Conservation (phyloP, 2,113 vertebrate species). For the Colius striatus region DNA sequence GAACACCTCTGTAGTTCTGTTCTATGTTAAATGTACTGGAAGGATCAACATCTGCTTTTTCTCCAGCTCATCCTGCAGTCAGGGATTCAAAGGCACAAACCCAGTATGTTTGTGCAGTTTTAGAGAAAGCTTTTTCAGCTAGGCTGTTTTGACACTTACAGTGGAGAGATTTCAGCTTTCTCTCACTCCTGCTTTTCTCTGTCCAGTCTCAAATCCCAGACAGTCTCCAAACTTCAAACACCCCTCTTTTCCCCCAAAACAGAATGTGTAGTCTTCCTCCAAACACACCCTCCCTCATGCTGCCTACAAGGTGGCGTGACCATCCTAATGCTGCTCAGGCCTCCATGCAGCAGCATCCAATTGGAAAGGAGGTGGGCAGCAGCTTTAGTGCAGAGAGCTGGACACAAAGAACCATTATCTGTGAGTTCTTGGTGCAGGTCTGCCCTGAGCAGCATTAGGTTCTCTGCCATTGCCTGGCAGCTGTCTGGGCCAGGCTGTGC, state of each 20-base stretch:
- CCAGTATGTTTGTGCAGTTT: not conserved
- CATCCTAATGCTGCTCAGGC: not conserved
- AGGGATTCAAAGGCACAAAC: not conserved
- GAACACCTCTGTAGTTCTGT: not conserved
- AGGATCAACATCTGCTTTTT: slow-evolving; percentile 26
- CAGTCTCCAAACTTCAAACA: not conserved
- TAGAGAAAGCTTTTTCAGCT: not conserved
- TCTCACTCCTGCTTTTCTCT: not conserved
- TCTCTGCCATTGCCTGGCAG: not conserved
- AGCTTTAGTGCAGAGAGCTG: not conserved
- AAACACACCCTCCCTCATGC: accelerated
- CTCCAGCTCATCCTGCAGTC: not conserved
- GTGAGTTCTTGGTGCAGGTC: not conserved
- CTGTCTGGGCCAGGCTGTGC: not conserved
- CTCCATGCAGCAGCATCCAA: not conserved
- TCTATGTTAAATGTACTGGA: slow-evolving; percentile 25
- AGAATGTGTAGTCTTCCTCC: not conserved
- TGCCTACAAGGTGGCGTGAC: not conserved
- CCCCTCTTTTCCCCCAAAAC: not conserved
- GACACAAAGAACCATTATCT: not conserved
- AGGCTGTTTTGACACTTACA: not conserved
- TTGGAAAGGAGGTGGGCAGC: not conserved
- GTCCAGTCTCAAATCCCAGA: not conserved
- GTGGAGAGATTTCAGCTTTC: not conserved
- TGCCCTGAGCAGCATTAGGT: not conserved